Evolutionary conservation across 2,888 invertebrate species (phyloP), one percentile per base, ranked within the genome.

Genomic region (Reticulitermes lucifugus): DNA sequence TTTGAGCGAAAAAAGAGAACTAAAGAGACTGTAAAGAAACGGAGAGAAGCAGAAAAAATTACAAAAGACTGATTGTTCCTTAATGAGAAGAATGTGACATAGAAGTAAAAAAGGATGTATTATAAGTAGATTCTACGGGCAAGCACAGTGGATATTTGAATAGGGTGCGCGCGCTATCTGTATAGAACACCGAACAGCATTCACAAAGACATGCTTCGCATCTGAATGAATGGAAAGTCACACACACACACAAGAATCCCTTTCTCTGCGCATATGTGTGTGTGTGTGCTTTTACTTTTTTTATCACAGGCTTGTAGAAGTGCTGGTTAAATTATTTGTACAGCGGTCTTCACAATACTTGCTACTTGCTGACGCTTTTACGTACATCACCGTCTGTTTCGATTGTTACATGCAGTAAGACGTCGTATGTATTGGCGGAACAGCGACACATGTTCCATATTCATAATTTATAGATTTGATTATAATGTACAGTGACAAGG

Each of bases 171-270:
- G 12, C n/a, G 14, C 43, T 46, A n/a, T 46, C 46, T 46, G 43
- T 46, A 46, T 43, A n/a, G 65, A 65, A 65, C 65, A 65, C 21
- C 60, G 60, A 43, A 43, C 43, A 75, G 51, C 9, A 51, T 77
- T 77, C 70, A 81, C 70, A 70, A 81, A 81, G 81, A 65, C 81
- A 81, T 81, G 81, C 81, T 59, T 81, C 81, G 65, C 81, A 81
- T 81, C 55, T n/a, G 43, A 81, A 81, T 81, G 81, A 81, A 81
- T 81, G 81, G 81, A 46, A 81, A 81, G 81, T 81, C 81, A 81
- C 81, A 70, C 43, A 81, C 65, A 77, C 9, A 29, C 18, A 73
- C 22, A 70, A 81, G 70, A 81, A n/a, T 81, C n/a, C 35, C 29
- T 79, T 55, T 79, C 35, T 35, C 35, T 35, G 4, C 4, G 35